A percentile compares a stretch with the other conserved stretches of the same genome.
These are phyloP conservation scores for Falcunculus frontatus DNA, from an alignment of 2,113 vertebrate genomes.

Conservation along the genomic window DNA sequence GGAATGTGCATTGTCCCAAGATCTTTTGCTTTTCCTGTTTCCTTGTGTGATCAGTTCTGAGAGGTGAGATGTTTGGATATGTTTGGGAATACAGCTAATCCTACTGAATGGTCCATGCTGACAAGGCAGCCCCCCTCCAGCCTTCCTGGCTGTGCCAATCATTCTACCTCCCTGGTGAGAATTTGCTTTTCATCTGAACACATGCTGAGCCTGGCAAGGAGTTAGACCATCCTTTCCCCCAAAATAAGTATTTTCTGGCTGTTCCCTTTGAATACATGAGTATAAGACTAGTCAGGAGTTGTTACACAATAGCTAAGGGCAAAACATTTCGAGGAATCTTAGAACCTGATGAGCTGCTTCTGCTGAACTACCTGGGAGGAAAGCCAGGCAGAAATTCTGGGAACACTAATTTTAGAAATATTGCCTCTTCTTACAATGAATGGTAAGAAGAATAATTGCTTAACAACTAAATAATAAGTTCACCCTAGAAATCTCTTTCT, in stretches of 20 bases:
- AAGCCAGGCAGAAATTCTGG: not conserved
- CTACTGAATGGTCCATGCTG: not conserved
- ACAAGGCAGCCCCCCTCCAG: not conserved
- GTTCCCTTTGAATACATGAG: not conserved
- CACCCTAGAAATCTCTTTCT: not conserved
- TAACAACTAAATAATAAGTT: not conserved
- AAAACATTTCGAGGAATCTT: not conserved
- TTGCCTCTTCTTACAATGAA: accelerated
- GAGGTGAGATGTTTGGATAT: not conserved
- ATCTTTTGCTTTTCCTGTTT: not conserved
- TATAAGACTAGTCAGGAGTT: not conserved
- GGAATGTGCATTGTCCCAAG: not conserved
- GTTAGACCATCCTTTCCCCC: not conserved
- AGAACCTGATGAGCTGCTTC: not conserved
- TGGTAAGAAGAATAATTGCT: not conserved
- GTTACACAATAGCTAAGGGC: not conserved
- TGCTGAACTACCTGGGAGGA: not conserved
- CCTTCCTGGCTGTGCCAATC: not conserved
- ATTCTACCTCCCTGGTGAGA: not conserved
- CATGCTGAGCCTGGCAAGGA: accelerated
- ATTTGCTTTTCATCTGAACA: not conserved
- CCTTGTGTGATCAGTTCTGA: accelerated
- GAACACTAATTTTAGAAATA: not conserved
- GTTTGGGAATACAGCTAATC: not conserved
- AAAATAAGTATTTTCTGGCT: not conserved